Conservation (phyloP, 1,140 invertebrate genomes). For the Pseudachorutes palmiensis region DNA sequence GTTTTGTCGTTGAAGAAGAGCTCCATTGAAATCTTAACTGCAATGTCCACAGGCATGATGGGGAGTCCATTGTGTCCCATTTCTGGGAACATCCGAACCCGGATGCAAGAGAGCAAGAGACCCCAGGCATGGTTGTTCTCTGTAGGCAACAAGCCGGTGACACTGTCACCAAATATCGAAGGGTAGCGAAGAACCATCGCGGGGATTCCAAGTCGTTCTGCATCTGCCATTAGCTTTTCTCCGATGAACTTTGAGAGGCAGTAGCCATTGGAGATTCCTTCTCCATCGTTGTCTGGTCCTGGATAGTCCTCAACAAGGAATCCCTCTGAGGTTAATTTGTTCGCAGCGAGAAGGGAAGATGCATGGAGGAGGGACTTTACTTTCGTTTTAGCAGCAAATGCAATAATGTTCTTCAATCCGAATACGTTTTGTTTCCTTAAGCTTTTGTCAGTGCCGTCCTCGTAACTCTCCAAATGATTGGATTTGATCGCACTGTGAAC, state of each 20-base stretch:
- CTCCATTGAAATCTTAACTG: neutral
- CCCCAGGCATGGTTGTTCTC: neutral
- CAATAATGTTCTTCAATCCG: neutral
- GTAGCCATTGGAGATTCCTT: neutral
- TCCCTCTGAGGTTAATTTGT: neutral
- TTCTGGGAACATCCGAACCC: neutral
- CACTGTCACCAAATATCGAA: neutral
- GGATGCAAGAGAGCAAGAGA: neutral
- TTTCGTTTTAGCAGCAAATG: neutral
- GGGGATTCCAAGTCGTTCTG: neutral
- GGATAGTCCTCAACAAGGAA: neutral
- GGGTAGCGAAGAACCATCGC: neutral
- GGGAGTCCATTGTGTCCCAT: neutral
- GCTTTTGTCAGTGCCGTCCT: neutral
- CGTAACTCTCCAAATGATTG: neutral
- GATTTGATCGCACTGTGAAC: neutral
- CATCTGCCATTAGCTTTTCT: neutral
- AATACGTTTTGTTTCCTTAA: neutral
- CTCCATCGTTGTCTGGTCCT: neutral
- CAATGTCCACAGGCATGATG: neutral
- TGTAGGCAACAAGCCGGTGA: neutral
- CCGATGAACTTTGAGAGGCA: conserved; percentile 4
- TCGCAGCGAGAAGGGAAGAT: neutral
- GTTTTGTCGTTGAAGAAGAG: neutral
- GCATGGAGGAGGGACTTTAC: neutral